These are phyloP conservation scores for Galleria mellonella DNA, from an alignment of 1,140 invertebrate genomes.

Conservation along the genomic window DNA sequence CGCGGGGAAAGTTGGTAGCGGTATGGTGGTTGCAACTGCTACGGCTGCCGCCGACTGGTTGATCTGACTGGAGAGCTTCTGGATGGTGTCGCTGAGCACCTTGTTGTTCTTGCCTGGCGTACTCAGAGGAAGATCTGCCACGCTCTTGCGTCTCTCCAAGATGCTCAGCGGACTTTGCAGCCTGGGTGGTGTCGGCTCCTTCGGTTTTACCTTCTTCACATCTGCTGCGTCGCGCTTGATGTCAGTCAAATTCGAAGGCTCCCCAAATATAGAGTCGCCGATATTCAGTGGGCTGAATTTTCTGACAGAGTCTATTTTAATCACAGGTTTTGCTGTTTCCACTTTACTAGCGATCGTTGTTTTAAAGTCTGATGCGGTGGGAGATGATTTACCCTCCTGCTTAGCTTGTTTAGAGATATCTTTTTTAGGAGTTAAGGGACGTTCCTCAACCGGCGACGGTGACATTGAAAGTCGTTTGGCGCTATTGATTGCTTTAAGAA, in stretches of 20 bases:
- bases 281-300: conserved; percentile 34
- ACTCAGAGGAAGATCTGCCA: conserved; percentile 40
- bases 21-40: conserved; percentile 38
- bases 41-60: conserved; percentile 58
- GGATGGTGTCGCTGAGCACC: conserved; percentile 76
- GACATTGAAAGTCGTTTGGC: conserved; percentile 66
- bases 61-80: conserved; percentile 74
- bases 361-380: conserved; percentile 28
- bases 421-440: conserved; percentile 40
- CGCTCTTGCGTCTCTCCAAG: conserved; percentile 55
- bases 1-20: conserved; percentile 46
- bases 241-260: conserved; percentile 50
- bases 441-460: conserved; percentile 49
- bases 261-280: conserved; percentile 53
- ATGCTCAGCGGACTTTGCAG: conserved; percentile 53
- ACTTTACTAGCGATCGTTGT: neutral
- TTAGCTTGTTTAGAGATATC: conserved; percentile 29
- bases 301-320: conserved; percentile 38
- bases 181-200: conserved; percentile 43
- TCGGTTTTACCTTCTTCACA: conserved; percentile 50
- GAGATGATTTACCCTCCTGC: conserved; percentile 40
- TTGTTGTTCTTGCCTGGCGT: conserved; percentile 74
- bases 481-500: conserved; percentile 75
- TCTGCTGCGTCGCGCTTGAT: conserved; percentile 41
- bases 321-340: conserved; percentile 22